A percentile compares a stretch with the other conserved stretches of the same genome.
Evolutionary conservation across 2,113 vertebrate genomes (phyloP).

Genomic region (Heloderma charlesbogerti): DNA sequence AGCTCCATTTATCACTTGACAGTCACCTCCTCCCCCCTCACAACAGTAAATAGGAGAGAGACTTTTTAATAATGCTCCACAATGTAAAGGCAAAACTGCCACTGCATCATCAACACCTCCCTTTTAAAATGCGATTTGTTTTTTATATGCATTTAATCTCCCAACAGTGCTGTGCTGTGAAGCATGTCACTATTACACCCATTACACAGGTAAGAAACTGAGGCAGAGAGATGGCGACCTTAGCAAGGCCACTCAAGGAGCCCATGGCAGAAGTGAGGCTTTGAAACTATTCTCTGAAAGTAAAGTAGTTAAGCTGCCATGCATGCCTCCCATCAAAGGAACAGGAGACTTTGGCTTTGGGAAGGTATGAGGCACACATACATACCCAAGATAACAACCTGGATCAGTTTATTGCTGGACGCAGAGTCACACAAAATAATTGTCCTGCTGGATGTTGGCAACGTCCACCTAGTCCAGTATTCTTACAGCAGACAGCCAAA

Average conservation of each 20-base stretch:
- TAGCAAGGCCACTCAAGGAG: no score
- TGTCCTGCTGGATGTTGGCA: not conserved
- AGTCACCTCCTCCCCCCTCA: not conserved
- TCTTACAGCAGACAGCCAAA: not conserved
- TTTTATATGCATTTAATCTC: not conserved
- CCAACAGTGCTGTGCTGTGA: no score
- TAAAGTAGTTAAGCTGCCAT: not conserved
- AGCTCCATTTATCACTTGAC: not conserved
- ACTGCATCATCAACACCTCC: not conserved
- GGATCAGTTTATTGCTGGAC: not conserved
- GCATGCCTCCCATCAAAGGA: not conserved
- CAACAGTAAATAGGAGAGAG: not conserved
- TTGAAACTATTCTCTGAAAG: not conserved
- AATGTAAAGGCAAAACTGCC: not conserved
- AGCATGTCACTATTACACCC: not conserved
- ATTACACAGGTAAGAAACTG: not conserved
- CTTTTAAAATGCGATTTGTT: not conserved
- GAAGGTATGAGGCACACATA: not conserved
- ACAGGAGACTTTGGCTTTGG: not conserved
- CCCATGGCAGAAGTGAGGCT: not conserved
- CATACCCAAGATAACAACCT: not conserved
- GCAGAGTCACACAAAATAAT: not conserved
- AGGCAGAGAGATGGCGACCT: not conserved
- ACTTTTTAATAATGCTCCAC: not conserved
- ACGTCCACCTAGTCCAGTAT: not conserved